phyloP scores from a whole-genome alignment of 2,113 vertebrate species.

The Paratilapia polleni region DNA sequence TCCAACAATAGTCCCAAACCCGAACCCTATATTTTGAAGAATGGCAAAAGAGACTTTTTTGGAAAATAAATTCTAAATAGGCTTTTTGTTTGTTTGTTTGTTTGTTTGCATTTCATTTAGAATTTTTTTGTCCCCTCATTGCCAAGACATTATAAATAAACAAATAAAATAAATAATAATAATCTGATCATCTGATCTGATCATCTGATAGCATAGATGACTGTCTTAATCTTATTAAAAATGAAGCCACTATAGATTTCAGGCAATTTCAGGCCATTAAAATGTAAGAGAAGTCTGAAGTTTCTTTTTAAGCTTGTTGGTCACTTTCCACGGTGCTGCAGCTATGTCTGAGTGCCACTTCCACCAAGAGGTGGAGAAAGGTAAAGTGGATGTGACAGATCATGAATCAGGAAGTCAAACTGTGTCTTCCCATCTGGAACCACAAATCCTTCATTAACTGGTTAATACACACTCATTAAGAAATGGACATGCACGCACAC shows the following conservation, averaged over 20 bases:
- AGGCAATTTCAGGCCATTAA: background rate
- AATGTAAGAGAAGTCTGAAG: background rate
- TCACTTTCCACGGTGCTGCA: slow-evolving; percentile 5
- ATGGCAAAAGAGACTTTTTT: background rate
- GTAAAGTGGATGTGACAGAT: slow-evolving; percentile 54
- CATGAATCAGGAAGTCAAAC: slow-evolving; percentile 59
- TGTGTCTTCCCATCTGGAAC: slow-evolving; percentile 50
- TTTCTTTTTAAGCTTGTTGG: background rate
- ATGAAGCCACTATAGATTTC: background rate
- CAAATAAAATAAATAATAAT: background rate
- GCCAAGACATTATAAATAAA: background rate
- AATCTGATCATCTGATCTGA: too few species aligned
- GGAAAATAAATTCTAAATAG: background rate
- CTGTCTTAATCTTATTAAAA: too few species aligned
- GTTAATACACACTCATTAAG: slow-evolving; percentile 51
- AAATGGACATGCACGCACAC: background rate
- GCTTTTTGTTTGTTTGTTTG: too few species aligned
- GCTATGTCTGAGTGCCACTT: slow-evolving; percentile 9
- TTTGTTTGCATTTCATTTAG: background rate
- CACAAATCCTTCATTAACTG: slow-evolving; percentile 42
- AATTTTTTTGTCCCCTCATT: background rate
- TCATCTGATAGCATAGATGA: too few species aligned
- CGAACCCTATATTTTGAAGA: background rate
- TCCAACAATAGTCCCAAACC: too few species aligned
- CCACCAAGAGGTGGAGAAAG: slow-evolving; percentile 17